Evolutionary conservation across 2,113 vertebrate species (phyloP), one percentile per base, ranked within the genome.

Genomic region (Solenodon paradoxus): DNA sequence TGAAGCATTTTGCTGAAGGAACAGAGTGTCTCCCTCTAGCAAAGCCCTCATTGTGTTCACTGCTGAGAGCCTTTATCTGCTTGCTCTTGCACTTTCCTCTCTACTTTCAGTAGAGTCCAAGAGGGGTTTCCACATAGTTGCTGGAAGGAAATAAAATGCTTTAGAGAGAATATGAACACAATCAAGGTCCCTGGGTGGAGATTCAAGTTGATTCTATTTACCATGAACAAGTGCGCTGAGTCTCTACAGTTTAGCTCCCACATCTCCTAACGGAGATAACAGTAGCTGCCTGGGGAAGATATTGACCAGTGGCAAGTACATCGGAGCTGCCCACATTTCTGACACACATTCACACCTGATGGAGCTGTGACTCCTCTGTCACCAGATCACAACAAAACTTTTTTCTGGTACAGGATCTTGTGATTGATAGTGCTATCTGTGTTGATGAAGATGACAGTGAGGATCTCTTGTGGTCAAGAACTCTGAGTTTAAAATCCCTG

Each of bases 371-470:
- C 17, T 78, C 40, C n/a, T 78, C 22, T 49, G 8, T 47, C 94
- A 45, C 49, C 59, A 53, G 24, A 55, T 55, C 24, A 26, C 38
- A 57, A 28, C 24, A 32, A 42, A 47, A n/a, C 3, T 59, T 40
- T 2, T 35, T 30, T 10, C 9, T 12, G 42, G 57, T 59, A 69
- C 74, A 9, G 35, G 16, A 5, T n/a, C n/a, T 26, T 42, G 26
- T 20, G 28, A 4, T 24, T 24, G 3, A 26, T 9, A 55, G 8
- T 11, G 11, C 2, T 17, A 6, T 40, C 16, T 0, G 6, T 35
- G 80, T 32, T 0, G 7, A 4, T 30, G 11, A 13, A 2, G 8
- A 2, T 2, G 5, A 7, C 1, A 8, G 32, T 11, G 20, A 32
- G 38, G 49, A n/a, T 24, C 78, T 22, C 51, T 16, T 17, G 74